Evolutionary conservation across 2,888 invertebrate genomes (phyloP).

Genomic region (Morpho deidamia): DNA sequence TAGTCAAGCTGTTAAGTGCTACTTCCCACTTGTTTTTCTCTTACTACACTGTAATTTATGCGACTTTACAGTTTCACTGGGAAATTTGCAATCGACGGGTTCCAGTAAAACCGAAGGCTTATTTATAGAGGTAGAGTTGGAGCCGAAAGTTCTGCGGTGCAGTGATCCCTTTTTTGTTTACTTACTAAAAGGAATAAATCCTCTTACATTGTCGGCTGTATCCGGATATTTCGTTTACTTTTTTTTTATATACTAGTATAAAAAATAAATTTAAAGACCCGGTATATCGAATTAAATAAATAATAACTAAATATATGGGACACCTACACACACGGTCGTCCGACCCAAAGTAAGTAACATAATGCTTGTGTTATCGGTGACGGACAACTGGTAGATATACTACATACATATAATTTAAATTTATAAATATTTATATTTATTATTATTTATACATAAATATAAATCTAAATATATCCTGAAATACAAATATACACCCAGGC

Average conservation of each 20-base stretch:
- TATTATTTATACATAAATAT: too few relatives aligned
- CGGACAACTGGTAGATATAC: too few relatives aligned
- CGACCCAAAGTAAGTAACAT: too few relatives aligned
- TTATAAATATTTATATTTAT: too few relatives aligned
- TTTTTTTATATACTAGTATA: not conserved
- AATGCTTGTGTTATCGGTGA: too few relatives aligned
- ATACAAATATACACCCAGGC: too few relatives aligned
- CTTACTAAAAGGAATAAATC: constrained; percentile 19
- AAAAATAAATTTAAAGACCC: too few relatives aligned
- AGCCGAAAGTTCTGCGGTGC: constrained; percentile 67
- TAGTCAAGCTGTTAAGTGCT: constrained; percentile 75
- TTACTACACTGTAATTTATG: constrained; percentile 73
- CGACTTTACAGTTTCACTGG: constrained; percentile 70
- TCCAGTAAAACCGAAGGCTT: constrained; percentile 74
- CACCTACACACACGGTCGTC: too few relatives aligned
- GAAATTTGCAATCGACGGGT: constrained; percentile 73
- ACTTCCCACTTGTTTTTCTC: constrained; percentile 75
- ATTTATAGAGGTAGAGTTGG: constrained; percentile 72
- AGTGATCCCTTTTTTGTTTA: constrained; percentile 55
- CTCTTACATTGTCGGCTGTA: constrained; percentile 13
- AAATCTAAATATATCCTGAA: too few relatives aligned
- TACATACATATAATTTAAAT: too few relatives aligned
- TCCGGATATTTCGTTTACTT: not conserved
- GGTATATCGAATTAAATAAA: too few relatives aligned
- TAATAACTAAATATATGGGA: too few relatives aligned